phyloP scores from a whole-genome alignment of 2,113 vertebrate genomes.

The Zapornia atra region DNA sequence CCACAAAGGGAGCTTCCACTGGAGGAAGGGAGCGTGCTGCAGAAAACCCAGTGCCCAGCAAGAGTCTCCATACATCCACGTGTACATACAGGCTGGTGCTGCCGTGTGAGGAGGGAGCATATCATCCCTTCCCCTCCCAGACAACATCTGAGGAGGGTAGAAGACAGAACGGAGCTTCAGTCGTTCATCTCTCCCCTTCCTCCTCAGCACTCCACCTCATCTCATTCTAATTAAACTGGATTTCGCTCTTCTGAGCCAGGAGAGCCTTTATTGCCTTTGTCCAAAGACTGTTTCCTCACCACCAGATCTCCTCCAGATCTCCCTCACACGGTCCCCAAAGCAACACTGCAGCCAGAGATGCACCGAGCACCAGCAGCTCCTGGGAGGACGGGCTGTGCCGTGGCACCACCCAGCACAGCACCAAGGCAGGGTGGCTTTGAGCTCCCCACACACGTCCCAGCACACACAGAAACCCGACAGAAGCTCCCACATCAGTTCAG shows the following conservation, averaged over 20 bases:
- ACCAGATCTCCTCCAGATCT: neutral
- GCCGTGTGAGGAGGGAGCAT: neutral
- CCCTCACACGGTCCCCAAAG: neutral
- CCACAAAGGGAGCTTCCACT: accelerated
- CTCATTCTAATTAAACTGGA: neutral
- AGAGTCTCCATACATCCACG: accelerated
- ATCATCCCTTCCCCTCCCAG: neutral
- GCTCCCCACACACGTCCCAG: accelerated
- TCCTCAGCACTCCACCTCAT: neutral
- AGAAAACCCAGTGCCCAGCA: neutral
- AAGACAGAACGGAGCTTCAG: neutral
- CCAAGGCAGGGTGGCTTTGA: accelerated
- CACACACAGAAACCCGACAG: accelerated
- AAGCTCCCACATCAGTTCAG: neutral
- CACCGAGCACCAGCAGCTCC: neutral
- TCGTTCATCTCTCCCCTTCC: neutral
- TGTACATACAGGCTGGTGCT: neutral
- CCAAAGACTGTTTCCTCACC: neutral
- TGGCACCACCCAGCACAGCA: neutral
- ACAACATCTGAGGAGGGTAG: neutral
- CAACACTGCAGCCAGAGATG: neutral
- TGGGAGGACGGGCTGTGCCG: neutral
- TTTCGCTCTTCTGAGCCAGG: neutral
- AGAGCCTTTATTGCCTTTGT: neutral
- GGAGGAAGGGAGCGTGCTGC: neutral